Evolutionary conservation across 1,140 invertebrate genomes (phyloP).

Genomic region (Anthonomus grandis): DNA sequence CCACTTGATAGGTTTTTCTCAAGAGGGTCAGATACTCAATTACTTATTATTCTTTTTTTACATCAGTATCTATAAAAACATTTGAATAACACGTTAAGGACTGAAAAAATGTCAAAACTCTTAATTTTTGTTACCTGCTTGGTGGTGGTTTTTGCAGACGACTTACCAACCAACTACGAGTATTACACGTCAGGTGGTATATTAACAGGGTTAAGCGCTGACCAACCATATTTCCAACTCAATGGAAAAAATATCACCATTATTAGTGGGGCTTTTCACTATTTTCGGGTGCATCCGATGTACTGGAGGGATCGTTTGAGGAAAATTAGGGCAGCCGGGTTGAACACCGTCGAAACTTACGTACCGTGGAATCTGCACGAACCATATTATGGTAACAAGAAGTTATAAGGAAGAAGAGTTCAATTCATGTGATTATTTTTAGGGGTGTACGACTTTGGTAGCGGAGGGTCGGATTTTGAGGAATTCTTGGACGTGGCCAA

Average conservation of each 20-base stretch:
- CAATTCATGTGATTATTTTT: neutral
- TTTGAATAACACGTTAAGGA: too few species aligned
- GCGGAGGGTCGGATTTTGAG: slow-evolving; percentile 72
- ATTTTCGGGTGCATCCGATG: slow-evolving; percentile 77
- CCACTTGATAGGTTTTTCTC: too few species aligned
- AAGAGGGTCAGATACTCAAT: too few species aligned
- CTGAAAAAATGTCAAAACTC: too few species aligned
- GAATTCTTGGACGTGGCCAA: slow-evolving; percentile 52
- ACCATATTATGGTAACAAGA: slow-evolving; percentile 51
- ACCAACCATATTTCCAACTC: slow-evolving; percentile 36
- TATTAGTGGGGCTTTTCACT: slow-evolving; percentile 79
- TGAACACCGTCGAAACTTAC: slow-evolving; percentile 91
- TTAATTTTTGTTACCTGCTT: too few species aligned
- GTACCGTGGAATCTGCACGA: slow-evolving; percentile 94
- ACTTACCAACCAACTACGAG: slow-evolving; percentile 39
- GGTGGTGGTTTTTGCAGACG: too few species aligned
- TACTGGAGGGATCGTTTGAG: slow-evolving; percentile 54
- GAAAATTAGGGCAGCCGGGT: slow-evolving; percentile 76
- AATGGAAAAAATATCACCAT: slow-evolving; percentile 41
- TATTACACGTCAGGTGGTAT: slow-evolving; percentile 40
- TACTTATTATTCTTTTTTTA: too few species aligned
- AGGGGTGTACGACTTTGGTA: slow-evolving; percentile 62
- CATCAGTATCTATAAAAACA: too few species aligned
- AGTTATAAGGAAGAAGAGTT: too few species aligned
- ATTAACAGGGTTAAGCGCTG: slow-evolving; percentile 31